phyloP scores from a whole-genome alignment of 2,888 invertebrate genomes.

The Drosophila engyochracea region DNA sequence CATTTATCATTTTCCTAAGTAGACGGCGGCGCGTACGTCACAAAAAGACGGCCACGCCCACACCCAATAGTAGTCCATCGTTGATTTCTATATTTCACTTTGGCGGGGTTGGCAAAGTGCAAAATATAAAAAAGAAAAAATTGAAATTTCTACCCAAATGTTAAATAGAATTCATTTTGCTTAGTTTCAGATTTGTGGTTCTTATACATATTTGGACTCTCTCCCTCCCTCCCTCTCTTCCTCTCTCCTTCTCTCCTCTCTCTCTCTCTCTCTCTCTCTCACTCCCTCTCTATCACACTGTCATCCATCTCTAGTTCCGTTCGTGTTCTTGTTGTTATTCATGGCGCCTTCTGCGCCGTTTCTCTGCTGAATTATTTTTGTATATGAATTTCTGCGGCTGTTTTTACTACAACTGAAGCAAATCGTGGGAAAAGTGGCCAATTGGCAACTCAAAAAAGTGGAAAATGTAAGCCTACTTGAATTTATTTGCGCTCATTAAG shows the following conservation, averaged over 20 bases:
- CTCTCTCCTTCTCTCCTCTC: neutral
- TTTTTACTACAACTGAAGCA: conserved; percentile 18
- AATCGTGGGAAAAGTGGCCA: conserved; percentile 44
- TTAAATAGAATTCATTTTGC: conserved; percentile 77
- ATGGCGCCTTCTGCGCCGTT: conserved; percentile 57
- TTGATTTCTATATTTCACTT: conserved; percentile 72
- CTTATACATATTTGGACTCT: conserved; percentile 37
- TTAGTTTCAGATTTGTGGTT: conserved; percentile 65
- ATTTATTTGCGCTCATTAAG: conserved; percentile 79
- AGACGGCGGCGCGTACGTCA: conserved; percentile 71
- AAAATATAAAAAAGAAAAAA: conserved; percentile 35
- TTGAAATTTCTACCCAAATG: conserved; percentile 69
- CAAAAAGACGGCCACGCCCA: conserved; percentile 61
- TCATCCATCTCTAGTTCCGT: neutral
- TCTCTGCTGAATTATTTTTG: conserved; percentile 53
- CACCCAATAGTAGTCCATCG: conserved; percentile 30
- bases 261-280: neutral
- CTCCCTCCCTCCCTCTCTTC: neutral
- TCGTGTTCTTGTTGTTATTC: conserved; percentile 52
- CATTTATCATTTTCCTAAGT: conserved; percentile 80
- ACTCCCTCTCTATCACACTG: neutral
- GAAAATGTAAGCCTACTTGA: conserved; percentile 77
- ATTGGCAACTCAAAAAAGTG: conserved; percentile 57
- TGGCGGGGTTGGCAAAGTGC: conserved; percentile 2
- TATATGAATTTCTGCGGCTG: conserved; percentile 65